A percentile compares a stretch with the other conserved stretches of the same genome.
Conservation (phyloP, 2,888 invertebrate species). For the Pollenia angustigena region DNA sequence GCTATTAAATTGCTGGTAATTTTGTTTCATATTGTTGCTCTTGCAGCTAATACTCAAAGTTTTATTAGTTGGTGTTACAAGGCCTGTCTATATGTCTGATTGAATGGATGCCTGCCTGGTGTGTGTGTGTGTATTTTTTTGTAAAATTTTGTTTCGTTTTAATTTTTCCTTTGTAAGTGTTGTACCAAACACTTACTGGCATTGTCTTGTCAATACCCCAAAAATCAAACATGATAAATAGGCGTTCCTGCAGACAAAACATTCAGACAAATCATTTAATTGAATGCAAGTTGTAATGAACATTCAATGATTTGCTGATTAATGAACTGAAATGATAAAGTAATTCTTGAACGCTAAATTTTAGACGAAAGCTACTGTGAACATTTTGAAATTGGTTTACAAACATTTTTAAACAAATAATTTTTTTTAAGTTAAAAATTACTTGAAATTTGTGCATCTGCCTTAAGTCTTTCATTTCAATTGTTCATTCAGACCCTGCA, state of each 20-base stretch:
- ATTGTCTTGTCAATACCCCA: conserved; percentile 62
- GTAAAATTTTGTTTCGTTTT: conserved; percentile 42
- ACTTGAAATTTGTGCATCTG: conserved; percentile 3
- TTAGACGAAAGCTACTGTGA: too few relatives aligned
- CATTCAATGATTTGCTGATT: conserved; percentile 45
- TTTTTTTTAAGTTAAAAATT: not conserved
- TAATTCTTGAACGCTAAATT: not conserved
- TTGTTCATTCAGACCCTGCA: too few relatives aligned
- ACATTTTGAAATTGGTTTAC: too few relatives aligned
- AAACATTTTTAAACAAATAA: too few relatives aligned
- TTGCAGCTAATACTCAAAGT: conserved; percentile 37
- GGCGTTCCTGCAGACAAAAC: conserved; percentile 3
- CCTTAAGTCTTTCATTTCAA: conserved; percentile 12
- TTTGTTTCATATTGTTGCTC: conserved; percentile 48
- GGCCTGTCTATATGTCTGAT: conserved; percentile 23
- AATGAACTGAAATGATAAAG: not conserved
- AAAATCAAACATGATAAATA: conserved; percentile 60
- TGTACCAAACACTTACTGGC: conserved; percentile 60
- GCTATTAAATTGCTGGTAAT: conserved; percentile 62
- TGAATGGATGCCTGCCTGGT: conserved; percentile 10
- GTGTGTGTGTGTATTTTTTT: conserved; percentile 42
- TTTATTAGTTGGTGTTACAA: conserved; percentile 45
- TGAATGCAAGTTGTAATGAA: conserved; percentile 16
- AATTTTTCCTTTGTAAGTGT: conserved; percentile 17
- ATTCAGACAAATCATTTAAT: conserved; percentile 22